Evolutionary conservation across 2,113 vertebrate genomes (phyloP).

Genomic region (Sprattus sprattus): DNA sequence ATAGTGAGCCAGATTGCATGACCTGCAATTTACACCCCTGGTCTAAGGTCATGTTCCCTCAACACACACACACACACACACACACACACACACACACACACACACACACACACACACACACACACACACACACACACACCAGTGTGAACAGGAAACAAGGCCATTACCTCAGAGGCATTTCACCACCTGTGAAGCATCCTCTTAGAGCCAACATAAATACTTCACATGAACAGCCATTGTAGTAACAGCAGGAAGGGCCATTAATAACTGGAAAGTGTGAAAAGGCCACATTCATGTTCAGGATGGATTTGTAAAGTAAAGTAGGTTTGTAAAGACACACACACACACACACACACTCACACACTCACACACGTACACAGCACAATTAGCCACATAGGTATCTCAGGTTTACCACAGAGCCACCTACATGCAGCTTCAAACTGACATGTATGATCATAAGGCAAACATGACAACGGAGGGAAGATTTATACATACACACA

Average conservation of each 20-base stretch:
- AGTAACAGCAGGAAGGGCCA: not conserved
- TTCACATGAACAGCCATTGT: not conserved
- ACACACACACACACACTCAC: constrained; percentile 2
- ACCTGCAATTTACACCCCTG: not conserved
- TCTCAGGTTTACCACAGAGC: too few species aligned
- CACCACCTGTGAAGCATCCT: not conserved
- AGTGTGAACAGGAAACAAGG: not conserved
- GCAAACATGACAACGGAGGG: too few species aligned
- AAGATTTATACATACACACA: too few species aligned
- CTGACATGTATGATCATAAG: too few species aligned
- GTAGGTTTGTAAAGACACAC: not conserved
- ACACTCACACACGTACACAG: not conserved
- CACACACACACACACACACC: too few species aligned
- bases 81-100: not conserved
- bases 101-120: too few species aligned
- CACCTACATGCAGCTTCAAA: too few species aligned
- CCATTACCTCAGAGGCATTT: not conserved
- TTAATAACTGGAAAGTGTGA: not conserved
- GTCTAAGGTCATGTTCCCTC: not conserved
- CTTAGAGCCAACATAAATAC: not conserved
- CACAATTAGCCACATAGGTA: too few species aligned
- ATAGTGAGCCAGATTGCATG: not conserved
- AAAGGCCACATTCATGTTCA: not conserved
- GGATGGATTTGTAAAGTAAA: not conserved
- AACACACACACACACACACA: constrained; percentile 27